A percentile compares a stretch with the other conserved stretches of the same genome.
Conservation (phyloP, 2,888 invertebrate genomes). For the Tromatobia lineatoria region DNA sequence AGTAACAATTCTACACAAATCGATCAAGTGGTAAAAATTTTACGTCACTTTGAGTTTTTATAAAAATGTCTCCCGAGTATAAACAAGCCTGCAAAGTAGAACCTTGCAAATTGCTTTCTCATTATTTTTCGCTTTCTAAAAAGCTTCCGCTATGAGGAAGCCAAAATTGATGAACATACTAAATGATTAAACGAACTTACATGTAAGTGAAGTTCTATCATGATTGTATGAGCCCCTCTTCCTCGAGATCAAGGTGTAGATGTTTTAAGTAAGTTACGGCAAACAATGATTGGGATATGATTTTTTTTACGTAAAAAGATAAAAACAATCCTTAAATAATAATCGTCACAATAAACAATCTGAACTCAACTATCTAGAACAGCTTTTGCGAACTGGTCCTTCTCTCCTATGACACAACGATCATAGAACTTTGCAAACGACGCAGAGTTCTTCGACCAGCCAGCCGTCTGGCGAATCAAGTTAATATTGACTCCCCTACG, state of each 20-base stretch:
- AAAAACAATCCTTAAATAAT: not conserved
- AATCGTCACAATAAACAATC: too few relatives aligned
- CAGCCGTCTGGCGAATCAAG: not conserved
- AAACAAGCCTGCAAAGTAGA: too few relatives aligned
- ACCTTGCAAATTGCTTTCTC: too few relatives aligned
- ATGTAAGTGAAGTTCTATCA: not conserved
- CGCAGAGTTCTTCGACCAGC: not conserved
- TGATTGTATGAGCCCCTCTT: constrained; percentile 39
- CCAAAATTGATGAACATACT: too few relatives aligned
- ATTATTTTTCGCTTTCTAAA: too few relatives aligned
- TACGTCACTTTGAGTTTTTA: too few relatives aligned
- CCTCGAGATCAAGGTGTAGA: constrained; percentile 47
- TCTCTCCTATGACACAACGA: not conserved
- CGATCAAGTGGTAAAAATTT: too few relatives aligned
- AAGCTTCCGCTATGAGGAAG: too few relatives aligned
- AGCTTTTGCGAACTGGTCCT: not conserved
- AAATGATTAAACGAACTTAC: too few relatives aligned
- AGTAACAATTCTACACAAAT: too few relatives aligned
- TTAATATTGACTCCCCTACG: not conserved
- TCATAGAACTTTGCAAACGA: not conserved
- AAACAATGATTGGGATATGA: not conserved
- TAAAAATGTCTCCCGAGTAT: too few relatives aligned
- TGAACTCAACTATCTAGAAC: not conserved
- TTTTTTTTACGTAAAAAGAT: not conserved
- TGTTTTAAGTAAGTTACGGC: constrained; percentile 39